A percentile compares a stretch with the other conserved stretches of the same genome.
Evolutionary conservation across 1,140 invertebrate genomes (phyloP).

Genomic region (Rhyacophila brunnea): DNA sequence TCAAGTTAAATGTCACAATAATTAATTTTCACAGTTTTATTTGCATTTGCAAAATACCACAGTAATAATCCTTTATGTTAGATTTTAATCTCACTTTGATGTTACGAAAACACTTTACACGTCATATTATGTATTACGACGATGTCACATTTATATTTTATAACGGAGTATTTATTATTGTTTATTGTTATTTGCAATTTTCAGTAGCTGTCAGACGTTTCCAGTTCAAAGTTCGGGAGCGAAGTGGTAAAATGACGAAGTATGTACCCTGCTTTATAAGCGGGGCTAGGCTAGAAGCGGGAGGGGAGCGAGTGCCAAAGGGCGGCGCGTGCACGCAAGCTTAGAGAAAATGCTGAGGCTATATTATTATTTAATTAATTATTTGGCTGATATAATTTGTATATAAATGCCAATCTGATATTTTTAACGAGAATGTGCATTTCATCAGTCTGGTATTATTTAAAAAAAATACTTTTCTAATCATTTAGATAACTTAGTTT

Average conservation of each 20-base stretch:
- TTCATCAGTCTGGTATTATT: too few species aligned
- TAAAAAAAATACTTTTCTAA: too few species aligned
- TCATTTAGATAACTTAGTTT: too few species aligned
- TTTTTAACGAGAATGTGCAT: too few species aligned
- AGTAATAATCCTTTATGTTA: neutral
- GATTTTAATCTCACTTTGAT: constrained; percentile 5
- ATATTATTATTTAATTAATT: too few species aligned
- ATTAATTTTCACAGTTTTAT: neutral
- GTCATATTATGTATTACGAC: neutral
- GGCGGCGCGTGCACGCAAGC: neutral
- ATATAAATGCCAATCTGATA: too few species aligned
- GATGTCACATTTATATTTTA: neutral
- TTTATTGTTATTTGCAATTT: neutral
- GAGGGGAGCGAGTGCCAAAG: neutral
- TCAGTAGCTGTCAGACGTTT: neutral
- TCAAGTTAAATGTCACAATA: neutral
- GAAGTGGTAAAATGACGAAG: constrained; percentile 11
- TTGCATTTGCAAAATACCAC: neutral
- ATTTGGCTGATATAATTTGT: too few species aligned
- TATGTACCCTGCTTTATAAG: constrained; percentile 11
- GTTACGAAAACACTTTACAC: neutral
- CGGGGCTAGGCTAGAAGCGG: constrained; percentile 19
- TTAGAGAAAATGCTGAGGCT: too few species aligned
- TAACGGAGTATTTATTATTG: neutral
- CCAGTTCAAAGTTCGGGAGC: constrained; percentile 24